Base-by-base conservation (phyloP, 2,113 vertebrate species). In the Vanacampus margaritifer region DNA sequence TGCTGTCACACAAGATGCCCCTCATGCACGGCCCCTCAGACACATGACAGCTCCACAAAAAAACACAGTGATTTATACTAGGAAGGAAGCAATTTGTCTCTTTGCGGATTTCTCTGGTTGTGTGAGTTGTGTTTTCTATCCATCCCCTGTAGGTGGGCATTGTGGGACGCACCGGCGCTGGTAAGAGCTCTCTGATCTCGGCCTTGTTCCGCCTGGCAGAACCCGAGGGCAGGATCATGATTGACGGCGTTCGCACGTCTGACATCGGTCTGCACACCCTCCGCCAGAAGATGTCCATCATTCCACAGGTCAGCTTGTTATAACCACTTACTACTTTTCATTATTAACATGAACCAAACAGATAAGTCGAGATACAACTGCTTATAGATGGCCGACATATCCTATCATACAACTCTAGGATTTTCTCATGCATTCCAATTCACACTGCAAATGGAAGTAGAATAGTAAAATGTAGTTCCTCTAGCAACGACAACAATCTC, bases 201-300 rank as follows among this genome's bases (percentile, higher is more conserved):
- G 95, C 95, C 65, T 92, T 98, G 85, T 96, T 98, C 82, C 93
- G 95, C 57, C 84, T 96, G 88, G 93, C 94, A 48, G 95, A 97
- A 89, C 95, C 95, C 0, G 91, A 96, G 82, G 96, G 96, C 65
- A 93, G 74, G 85, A 95, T 98, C 79, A 90, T 87, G 88, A 95
- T 96, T 75, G 95, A 98, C 81, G 94, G 93, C 56, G 84, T 94
- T 79, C 88, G 92, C 90, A 97, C 94, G 1, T 94, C 93, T 28
- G 92, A 95, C 84, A 91, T 97, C 50, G 95, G 95, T 65, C 93
- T 98, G 54, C 94, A 96, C 61, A 92, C 93, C 80, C 90, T 97
- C 79, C 89, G 95, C 74, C 94, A 94, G 90, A 95, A 93, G 87
- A 96, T 98, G 91, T 96, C 95, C 28, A 96, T 98, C 92, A 98